These are phyloP conservation scores for Melipona quadrifasciata DNA, from an alignment of 1,140 invertebrate species.

Conservation along the genomic window DNA sequence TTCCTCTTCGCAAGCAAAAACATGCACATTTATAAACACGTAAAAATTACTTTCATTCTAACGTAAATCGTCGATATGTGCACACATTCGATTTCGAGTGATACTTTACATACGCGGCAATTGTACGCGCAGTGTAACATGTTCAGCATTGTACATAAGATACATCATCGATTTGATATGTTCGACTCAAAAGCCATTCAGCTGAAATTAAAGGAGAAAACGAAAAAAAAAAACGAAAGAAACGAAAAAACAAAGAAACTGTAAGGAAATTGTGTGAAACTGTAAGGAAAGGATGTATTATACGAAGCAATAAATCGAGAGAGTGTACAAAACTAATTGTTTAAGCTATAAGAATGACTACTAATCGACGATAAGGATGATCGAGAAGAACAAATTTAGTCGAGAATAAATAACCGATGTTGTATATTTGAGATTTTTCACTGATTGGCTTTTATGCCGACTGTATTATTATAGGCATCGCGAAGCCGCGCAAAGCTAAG, in stretches of 20 bases:
- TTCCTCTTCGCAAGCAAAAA: neutral
- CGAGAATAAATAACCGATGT: neutral
- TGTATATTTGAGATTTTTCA: constrained; percentile 5
- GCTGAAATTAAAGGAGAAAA: neutral
- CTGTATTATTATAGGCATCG: constrained; percentile 30
- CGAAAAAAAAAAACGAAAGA: no score
- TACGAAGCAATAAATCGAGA: neutral
- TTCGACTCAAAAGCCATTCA: constrained; percentile 40
- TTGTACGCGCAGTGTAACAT: constrained; percentile 7
- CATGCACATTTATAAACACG: neutral
- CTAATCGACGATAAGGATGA: constrained; percentile 13
- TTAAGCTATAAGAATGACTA: constrained; percentile 5
- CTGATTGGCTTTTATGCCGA: constrained; percentile 43
- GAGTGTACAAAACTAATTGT: constrained; percentile 1
- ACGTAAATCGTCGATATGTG: neutral
- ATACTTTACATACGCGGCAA: constrained; percentile 9
- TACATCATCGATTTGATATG: constrained; percentile 17
- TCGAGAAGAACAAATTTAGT: neutral
- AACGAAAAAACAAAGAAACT: neutral
- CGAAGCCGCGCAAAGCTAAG: constrained; percentile 43
- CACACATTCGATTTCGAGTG: constrained; percentile 9
- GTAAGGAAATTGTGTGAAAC: no score
- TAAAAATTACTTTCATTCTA: neutral
- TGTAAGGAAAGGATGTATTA: neutral
- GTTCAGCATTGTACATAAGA: constrained; percentile 42